Evolutionary conservation across 2,888 invertebrate genomes (phyloP).

Genomic region (Eledona agricola): DNA sequence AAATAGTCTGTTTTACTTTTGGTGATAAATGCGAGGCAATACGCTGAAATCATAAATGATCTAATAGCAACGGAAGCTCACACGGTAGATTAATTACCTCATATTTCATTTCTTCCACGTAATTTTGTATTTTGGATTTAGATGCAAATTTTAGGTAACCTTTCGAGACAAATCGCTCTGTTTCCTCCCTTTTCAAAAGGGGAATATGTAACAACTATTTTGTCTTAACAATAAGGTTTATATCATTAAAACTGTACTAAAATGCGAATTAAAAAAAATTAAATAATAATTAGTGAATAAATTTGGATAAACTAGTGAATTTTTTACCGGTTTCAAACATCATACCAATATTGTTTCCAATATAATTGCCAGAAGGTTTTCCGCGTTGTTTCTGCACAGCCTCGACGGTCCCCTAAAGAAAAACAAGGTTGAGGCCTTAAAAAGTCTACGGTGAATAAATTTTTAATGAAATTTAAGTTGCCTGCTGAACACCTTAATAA

Average conservation of each 20-base stretch:
- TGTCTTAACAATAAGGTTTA: no score
- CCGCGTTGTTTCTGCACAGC: neutral
- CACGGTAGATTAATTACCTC: conserved; percentile 2
- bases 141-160: conserved; percentile 1
- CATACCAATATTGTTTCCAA: no score
- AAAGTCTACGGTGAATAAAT: conserved; percentile 3
- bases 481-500: conserved; percentile 3
- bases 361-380: no score
- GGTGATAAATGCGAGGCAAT: neutral
- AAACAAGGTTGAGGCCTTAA: neutral
- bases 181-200: no score
- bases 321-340: no score
- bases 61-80: conserved; percentile 1
- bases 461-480: conserved; percentile 8
- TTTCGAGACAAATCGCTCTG: neutral
- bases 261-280: no score
- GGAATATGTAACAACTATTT: no score
- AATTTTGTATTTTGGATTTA: conserved; percentile 5
- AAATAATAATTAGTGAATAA: no score
- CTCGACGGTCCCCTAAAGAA: neutral
- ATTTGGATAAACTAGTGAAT: no score
- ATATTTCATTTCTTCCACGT: conserved; percentile 4
- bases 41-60: conserved; percentile 1
- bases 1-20: neutral
- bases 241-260: no score